phyloP scores from a whole-genome alignment of 64 coral and sea anemone genomes.

The Actinia equina region DNA sequence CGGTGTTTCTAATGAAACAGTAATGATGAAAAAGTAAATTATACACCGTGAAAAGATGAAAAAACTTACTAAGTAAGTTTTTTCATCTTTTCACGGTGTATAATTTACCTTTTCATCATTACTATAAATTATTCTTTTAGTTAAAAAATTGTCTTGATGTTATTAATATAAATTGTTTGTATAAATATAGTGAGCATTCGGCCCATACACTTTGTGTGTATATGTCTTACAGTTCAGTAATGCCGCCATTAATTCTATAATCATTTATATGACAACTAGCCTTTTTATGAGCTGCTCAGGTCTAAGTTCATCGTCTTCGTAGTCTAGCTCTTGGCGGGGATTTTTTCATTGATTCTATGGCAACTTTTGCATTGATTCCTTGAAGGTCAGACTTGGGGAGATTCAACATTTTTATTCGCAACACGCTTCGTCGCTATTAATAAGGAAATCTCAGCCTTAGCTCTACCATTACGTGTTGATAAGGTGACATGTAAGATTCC shows the following conservation, averaged over 20 bases:
- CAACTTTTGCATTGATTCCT: background rate
- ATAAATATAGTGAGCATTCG: background rate
- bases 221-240: too few relatives aligned
- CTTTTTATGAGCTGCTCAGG: background rate
- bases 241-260: too few relatives aligned
- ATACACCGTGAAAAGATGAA: too few relatives aligned
- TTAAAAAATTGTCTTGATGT: background rate
- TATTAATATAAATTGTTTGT: background rate
- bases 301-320: background rate
- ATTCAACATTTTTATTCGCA: background rate
- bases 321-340: background rate
- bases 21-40: too few relatives aligned
- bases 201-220: background rate
- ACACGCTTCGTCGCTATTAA: background rate
- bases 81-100: too few relatives aligned
- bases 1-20: too few relatives aligned
- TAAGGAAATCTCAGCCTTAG: background rate
- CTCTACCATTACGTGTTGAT: background rate
- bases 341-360: background rate
- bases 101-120: too few relatives aligned
- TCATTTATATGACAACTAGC: background rate
- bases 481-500: constrained; percentile 60
- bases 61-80: too few relatives aligned
- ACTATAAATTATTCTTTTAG: background rate
- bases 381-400: background rate